Evolutionary conservation across 2,888 invertebrate genomes (phyloP).

Genomic region (Melanargia galathea): DNA sequence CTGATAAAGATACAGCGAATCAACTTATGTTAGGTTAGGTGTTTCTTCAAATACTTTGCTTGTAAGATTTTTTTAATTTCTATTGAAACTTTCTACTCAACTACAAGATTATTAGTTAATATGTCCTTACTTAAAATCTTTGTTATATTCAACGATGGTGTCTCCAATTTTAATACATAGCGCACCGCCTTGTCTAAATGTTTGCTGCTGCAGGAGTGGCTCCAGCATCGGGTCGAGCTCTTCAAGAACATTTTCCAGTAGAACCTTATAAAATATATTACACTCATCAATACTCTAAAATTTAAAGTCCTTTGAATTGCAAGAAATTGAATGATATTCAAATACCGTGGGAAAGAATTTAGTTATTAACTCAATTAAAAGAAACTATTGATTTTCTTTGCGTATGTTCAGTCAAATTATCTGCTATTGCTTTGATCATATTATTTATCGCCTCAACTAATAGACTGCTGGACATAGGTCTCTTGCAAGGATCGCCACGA

Average conservation of each 20-base stretch:
- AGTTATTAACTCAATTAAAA: too few species aligned
- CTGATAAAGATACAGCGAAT: not conserved
- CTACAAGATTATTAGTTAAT: not conserved
- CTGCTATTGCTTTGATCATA: too few species aligned
- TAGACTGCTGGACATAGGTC: too few species aligned
- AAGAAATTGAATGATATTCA: too few species aligned
- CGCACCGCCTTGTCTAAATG: conserved; percentile 94
- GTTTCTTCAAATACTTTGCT: not conserved
- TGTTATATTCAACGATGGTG: conserved; percentile 93
- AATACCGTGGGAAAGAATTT: too few species aligned
- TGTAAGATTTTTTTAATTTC: not conserved
- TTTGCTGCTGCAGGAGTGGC: conserved; percentile 93
- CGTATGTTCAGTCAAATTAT: too few species aligned
- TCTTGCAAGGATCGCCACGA: too few species aligned
- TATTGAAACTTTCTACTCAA: not conserved
- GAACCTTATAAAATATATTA: conserved; percentile 70
- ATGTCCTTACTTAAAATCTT: conserved; percentile 86
- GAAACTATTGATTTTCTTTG: too few species aligned
- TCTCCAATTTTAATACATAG: conserved; percentile 95
- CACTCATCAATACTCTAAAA: not conserved
- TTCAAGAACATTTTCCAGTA: conserved; percentile 95
- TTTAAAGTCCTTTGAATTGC: too few species aligned
- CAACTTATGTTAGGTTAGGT: not conserved
- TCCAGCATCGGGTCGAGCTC: conserved; percentile 96
- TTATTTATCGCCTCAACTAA: too few species aligned